Percentiles rank a stretch among this genome's conserved stretches.
These are phyloP conservation scores for Sebastes nivosus DNA, from an alignment of 2,797 vertebrate genomes.

Conservation along the genomic window DNA sequence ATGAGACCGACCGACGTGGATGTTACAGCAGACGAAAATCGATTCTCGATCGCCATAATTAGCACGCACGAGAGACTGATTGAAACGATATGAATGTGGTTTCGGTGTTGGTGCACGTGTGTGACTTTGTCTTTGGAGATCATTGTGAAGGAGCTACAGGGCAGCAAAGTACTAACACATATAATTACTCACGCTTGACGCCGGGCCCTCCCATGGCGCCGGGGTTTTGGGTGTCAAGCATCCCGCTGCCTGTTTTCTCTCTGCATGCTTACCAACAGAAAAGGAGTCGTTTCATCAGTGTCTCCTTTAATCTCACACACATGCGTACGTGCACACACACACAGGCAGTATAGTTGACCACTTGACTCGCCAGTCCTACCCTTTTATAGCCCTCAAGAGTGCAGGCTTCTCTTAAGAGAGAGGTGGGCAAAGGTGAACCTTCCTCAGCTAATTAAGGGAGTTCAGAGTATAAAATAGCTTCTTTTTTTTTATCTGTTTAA, in stretches of 20 bases:
- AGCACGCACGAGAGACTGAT: conserved; percentile 29
- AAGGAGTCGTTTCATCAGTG: conserved; percentile 64
- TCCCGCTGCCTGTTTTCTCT: conserved; percentile 58
- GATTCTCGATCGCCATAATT: conserved; percentile 50
- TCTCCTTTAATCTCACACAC: conserved; percentile 58
- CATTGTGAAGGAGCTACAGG: conserved; percentile 53
- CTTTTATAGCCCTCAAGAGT: conserved; percentile 19
- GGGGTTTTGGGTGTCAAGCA: conserved; percentile 62
- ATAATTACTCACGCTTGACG: conserved; percentile 69
- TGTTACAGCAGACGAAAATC: conserved; percentile 40
- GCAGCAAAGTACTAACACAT: conserved; percentile 57
- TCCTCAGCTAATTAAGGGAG: conserved; percentile 45
- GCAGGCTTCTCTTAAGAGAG: conserved; percentile 4
- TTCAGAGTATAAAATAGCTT: background rate
- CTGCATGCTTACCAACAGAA: conserved; percentile 49
- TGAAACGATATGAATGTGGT: conserved; percentile 36
- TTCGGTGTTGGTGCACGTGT: conserved; percentile 5
- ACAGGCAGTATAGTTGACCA: background rate
- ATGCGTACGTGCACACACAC: background rate
- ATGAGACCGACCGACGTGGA: conserved; percentile 3
- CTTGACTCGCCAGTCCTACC: conserved; percentile 5
- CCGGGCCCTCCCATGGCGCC: conserved; percentile 48
- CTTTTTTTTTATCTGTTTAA: background rate
- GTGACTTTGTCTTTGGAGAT: conserved; percentile 33
- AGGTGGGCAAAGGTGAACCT: conserved; percentile 22